phyloP scores from a whole-genome alignment of 2,113 vertebrate genomes.

The Antigone vipio region DNA sequence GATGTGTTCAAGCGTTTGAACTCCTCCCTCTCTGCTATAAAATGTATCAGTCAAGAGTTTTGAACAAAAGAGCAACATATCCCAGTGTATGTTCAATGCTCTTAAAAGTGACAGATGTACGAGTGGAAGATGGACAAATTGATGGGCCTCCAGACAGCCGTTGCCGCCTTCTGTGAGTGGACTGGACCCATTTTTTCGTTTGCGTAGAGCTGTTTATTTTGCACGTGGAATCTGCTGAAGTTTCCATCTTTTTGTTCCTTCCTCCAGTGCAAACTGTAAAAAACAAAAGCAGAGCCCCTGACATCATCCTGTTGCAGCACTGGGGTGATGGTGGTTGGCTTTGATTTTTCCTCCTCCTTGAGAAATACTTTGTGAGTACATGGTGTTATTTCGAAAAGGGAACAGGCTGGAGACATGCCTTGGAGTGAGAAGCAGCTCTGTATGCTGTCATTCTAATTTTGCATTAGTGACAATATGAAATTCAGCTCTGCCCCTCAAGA shows the following conservation, averaged over 20 bases:
- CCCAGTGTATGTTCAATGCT: neutral
- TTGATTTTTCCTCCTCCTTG: neutral
- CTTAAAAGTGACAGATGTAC: neutral
- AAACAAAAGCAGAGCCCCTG: neutral
- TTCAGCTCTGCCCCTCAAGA: constrained; percentile 37
- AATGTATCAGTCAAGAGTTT: neutral
- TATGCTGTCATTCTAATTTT: constrained; percentile 22
- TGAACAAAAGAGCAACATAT: neutral
- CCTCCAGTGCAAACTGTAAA: neutral
- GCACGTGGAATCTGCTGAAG: neutral
- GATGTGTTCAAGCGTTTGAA: neutral
- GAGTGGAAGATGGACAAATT: neutral
- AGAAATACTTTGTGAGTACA: neutral
- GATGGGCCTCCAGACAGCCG: neutral
- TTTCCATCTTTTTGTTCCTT: neutral
- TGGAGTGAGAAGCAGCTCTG: constrained; percentile 46
- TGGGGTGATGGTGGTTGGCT: neutral
- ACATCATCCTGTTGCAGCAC: neutral
- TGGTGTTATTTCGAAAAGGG: neutral
- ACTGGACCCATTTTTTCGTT: neutral
- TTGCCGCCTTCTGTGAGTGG: neutral
- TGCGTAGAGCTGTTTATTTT: neutral
- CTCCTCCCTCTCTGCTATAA: neutral
- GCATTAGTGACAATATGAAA: constrained; percentile 30
- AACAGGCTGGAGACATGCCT: constrained; percentile 23